Conservation (phyloP, 1,140 invertebrate species). For the Achroia grisella region DNA sequence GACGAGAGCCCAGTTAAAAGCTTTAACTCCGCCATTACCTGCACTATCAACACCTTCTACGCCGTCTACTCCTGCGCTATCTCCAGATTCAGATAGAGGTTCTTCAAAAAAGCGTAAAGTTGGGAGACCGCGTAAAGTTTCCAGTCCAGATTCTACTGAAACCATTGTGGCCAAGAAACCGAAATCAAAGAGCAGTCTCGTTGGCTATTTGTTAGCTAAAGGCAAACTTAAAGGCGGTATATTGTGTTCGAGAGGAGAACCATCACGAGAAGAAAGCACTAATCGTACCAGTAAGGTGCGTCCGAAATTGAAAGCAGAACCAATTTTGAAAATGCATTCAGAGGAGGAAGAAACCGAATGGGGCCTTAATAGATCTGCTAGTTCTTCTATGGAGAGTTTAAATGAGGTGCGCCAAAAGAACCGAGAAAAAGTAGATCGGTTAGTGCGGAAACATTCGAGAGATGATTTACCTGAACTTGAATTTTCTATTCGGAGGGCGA, state of each 20-base stretch:
- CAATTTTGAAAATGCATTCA: constrained; percentile 75
- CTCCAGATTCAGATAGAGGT: constrained; percentile 58
- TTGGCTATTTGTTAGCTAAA: constrained; percentile 79
- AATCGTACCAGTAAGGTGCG: constrained; percentile 75
- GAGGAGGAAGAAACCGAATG: constrained; percentile 74
- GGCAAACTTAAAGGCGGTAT: constrained; percentile 76
- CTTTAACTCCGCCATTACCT: constrained; percentile 71
- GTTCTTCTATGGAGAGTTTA: constrained; percentile 71
- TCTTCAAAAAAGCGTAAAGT: constrained; percentile 89
- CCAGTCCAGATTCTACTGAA: constrained; percentile 78
- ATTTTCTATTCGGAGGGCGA: constrained; percentile 46
- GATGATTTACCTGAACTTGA: constrained; percentile 60
- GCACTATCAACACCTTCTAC: constrained; percentile 39
- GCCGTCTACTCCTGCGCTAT: constrained; percentile 52
- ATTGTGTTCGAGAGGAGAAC: constrained; percentile 66
- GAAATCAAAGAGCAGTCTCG: constrained; percentile 77
- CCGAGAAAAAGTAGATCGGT: constrained; percentile 60
- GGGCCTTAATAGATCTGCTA: constrained; percentile 58
- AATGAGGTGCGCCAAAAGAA: constrained; percentile 68
- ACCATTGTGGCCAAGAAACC: constrained; percentile 89
- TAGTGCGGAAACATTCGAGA: constrained; percentile 64
- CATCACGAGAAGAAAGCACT: constrained; percentile 57
- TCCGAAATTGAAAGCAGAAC: constrained; percentile 81
- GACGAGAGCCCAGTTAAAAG: constrained; percentile 86
- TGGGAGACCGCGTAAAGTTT: constrained; percentile 84